Evolutionary conservation across 2,113 vertebrate genomes (phyloP).

Genomic region (Notechis scutatus): DNA sequence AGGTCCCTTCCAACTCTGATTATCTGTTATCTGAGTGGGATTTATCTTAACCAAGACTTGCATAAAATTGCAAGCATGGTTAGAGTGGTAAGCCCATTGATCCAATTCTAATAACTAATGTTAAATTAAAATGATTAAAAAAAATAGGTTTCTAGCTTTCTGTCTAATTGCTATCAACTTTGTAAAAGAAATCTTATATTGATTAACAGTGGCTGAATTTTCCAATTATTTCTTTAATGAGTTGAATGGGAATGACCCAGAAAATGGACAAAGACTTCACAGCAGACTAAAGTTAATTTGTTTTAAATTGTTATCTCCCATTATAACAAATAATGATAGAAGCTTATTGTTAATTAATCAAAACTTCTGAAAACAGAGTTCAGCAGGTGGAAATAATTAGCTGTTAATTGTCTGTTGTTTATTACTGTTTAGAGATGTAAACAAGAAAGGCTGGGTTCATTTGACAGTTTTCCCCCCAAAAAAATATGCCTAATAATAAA

Average conservation of each 20-base stretch:
- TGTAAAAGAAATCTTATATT: slow-evolving; percentile 54
- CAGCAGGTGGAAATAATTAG: slow-evolving; percentile 76
- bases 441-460: slow-evolving; percentile 52
- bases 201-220: slow-evolving; percentile 63
- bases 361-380: slow-evolving; percentile 69
- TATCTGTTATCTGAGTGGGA: not conserved
- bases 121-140: slow-evolving; percentile 9
- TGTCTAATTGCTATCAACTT: slow-evolving; percentile 47
- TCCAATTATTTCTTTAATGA: slow-evolving; percentile 69
- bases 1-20: too few species aligned
- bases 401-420: slow-evolving; percentile 69
- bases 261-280: slow-evolving; percentile 62
- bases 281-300: slow-evolving; percentile 62
- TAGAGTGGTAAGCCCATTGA: not conserved
- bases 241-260: slow-evolving; percentile 65
- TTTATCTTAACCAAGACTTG: not conserved
- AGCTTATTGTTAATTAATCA: slow-evolving; percentile 72
- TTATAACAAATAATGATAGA: slow-evolving; percentile 60
- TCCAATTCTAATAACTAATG: not conserved
- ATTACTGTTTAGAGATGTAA: slow-evolving; percentile 70
- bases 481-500: slow-evolving; percentile 55
- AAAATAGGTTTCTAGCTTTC: slow-evolving; percentile 32
- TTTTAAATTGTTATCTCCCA: slow-evolving; percentile 57
- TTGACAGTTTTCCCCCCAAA: slow-evolving; percentile 48
- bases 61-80: not conserved